Evolutionary conservation across 2,888 invertebrate species (phyloP), one percentile per base, ranked within the genome.

Genomic region (Lasioglossum zephyrum): DNA sequence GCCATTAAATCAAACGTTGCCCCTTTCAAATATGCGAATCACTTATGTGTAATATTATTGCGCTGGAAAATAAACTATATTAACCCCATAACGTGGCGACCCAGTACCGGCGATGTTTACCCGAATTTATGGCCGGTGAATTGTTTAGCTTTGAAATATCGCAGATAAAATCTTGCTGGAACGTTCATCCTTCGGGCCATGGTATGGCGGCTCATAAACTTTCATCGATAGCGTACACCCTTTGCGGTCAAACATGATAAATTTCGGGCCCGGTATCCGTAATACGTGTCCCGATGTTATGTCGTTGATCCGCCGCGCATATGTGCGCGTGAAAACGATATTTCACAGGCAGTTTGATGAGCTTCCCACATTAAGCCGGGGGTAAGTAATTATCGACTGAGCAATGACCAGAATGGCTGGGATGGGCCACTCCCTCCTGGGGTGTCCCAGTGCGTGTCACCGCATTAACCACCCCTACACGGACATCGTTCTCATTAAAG

Each of bases 391-490:
- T 94, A 94, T 94, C 92, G 92, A 91, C 91, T 93, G 91, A 93
- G 91, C 93, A 90, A 88, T 89, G 88, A 88, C 89, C 91, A 90
- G 92, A 88, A 91, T 90, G 87, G 88, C 87, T 87, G 86, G 85
- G 88, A 77, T 81, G 84, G 85, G 91, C 93, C 94, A 93, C 93
- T 93, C 94, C 93, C 93, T 93, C 88, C 86, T 91, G 93, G 91
- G 92, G 92, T 92, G 92, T 93, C 93, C 93, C 93, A 92, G 93
- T 94, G 94, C 94, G 94, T 94, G 93, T 92, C 92, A 90, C 91
- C 91, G 91, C 92, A 92, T 93, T 93, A 92, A 93, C 93, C 91
- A 91, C 90, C 92, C 91, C 89, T 90, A 89, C 89, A 90, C 90
- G 87, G 87, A 91, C 91, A 92, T 92, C 90, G 88, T 90, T 89